Percentiles rank a stretch among this genome's conserved stretches.
These are phyloP conservation scores for Parazoanthus swiftii DNA, from an alignment of 92 coral and sea anemone species.

Conservation along the genomic window DNA sequence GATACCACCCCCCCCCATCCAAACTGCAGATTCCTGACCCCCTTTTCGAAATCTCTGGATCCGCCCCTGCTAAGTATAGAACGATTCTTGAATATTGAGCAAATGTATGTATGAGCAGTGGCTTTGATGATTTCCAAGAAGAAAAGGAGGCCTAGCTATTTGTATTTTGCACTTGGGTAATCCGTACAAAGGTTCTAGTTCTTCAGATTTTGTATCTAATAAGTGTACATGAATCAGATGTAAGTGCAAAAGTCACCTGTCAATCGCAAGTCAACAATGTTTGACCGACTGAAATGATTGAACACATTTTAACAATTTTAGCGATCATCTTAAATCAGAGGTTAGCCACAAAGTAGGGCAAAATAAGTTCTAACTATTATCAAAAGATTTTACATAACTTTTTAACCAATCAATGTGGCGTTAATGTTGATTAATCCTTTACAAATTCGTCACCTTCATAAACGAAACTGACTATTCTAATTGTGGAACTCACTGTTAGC, in stretches of 20 bases:
- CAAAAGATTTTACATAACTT: no score
- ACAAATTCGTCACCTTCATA: background rate
- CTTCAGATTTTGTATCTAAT: background rate
- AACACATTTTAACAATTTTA: background rate
- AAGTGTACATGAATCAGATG: background rate
- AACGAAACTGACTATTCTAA: no score
- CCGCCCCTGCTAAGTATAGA: background rate
- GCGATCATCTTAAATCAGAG: background rate
- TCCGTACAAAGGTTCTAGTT: background rate
- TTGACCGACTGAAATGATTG: background rate
- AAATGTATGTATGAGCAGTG: background rate
- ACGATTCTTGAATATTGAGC: background rate
- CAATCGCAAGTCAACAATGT: background rate
- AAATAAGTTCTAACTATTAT: background rate
- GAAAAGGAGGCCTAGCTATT: background rate
- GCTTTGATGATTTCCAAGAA: background rate
- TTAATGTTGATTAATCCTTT: background rate
- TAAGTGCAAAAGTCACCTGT: background rate
- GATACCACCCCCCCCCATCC: no score
- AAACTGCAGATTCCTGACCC: no score
- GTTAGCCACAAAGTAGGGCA: background rate
- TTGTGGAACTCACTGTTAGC: background rate
- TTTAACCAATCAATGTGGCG: no score
- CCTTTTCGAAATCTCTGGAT: no score
- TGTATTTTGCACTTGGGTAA: no score